phyloP scores from a whole-genome alignment of 2,113 vertebrate genomes.

The Clupea harengus region DNA sequence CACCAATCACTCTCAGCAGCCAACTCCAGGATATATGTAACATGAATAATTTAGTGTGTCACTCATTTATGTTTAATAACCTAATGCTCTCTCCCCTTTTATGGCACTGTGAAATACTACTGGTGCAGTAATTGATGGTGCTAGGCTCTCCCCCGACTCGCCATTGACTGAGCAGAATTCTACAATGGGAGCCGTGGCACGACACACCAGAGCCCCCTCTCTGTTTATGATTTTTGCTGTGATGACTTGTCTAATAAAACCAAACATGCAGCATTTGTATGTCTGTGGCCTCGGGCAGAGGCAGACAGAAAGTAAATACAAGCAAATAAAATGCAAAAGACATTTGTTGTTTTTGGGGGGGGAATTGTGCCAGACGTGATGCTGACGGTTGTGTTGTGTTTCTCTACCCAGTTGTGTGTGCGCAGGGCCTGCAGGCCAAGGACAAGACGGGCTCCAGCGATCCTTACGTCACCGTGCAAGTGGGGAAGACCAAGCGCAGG shows the following conservation, averaged over 20 bases:
- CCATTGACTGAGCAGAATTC: constrained; percentile 27
- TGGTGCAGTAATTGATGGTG: constrained; percentile 44
- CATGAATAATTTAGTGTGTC: constrained; percentile 72
- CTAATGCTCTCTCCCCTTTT: constrained; percentile 67
- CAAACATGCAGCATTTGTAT: background rate
- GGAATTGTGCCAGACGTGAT: background rate
- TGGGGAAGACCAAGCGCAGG: constrained; percentile 94
- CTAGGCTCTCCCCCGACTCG: constrained; percentile 17
- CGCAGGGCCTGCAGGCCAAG: constrained; percentile 96
- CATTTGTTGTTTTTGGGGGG: background rate
- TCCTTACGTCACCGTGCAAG: constrained; percentile 96
- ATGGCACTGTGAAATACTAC: constrained; percentile 65
- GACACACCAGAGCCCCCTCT: background rate
- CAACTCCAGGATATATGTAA: constrained; percentile 67
- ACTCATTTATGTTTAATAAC: constrained; percentile 74
- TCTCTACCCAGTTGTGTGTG: constrained; percentile 85
- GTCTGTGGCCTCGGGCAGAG: background rate
- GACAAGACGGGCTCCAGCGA: constrained; percentile 98
- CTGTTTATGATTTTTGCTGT: background rate
- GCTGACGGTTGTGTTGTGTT: background rate
- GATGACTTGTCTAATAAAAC: constrained; percentile 10
- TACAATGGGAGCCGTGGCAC: background rate
- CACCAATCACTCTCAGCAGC: constrained; percentile 57
- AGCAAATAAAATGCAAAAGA: background rate
- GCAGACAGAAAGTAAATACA: background rate